These are phyloP conservation scores for Drosophila helvetica DNA, from an alignment of 2,888 invertebrate genomes.

Conservation along the genomic window DNA sequence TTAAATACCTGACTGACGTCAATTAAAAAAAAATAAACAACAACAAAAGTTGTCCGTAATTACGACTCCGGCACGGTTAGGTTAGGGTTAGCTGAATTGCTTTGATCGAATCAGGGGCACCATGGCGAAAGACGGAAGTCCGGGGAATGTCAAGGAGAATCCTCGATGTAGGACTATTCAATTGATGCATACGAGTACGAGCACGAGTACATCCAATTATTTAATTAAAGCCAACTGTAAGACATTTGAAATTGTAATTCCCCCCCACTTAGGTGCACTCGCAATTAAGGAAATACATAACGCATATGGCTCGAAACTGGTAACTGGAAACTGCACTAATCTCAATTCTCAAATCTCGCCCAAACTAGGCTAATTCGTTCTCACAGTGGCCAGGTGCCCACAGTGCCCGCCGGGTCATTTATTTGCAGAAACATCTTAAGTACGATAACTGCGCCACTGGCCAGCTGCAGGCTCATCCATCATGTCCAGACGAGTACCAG, in stretches of 20 bases:
- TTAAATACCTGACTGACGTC: constrained; percentile 34
- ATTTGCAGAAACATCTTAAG: constrained; percentile 26
- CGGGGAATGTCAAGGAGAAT: constrained; percentile 31
- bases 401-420: neutral
- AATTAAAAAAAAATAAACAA: constrained; percentile 42
- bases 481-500: constrained; percentile 20
- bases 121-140: constrained; percentile 1
- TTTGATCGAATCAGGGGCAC: constrained; percentile 31
- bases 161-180: constrained; percentile 17
- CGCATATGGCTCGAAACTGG: neutral
- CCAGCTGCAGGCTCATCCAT: constrained; percentile 48
- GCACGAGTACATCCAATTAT: constrained; percentile 30
- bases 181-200: neutral
- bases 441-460: constrained; percentile 29
- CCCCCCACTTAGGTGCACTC: neutral
- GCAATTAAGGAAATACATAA: constrained; percentile 12
- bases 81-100: constrained; percentile 46
- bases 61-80: constrained; percentile 25
- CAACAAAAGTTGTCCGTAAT: constrained; percentile 36
- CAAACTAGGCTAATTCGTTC: constrained; percentile 12
- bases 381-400: neutral
- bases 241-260: constrained; percentile 12
- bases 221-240: constrained; percentile 6
- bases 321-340: neutral
- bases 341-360: neutral